Percentiles rank a stretch among this genome's conserved stretches.
Evolutionary conservation across 2,113 vertebrate genomes (phyloP).

Genomic region (Tupaia tana): DNA sequence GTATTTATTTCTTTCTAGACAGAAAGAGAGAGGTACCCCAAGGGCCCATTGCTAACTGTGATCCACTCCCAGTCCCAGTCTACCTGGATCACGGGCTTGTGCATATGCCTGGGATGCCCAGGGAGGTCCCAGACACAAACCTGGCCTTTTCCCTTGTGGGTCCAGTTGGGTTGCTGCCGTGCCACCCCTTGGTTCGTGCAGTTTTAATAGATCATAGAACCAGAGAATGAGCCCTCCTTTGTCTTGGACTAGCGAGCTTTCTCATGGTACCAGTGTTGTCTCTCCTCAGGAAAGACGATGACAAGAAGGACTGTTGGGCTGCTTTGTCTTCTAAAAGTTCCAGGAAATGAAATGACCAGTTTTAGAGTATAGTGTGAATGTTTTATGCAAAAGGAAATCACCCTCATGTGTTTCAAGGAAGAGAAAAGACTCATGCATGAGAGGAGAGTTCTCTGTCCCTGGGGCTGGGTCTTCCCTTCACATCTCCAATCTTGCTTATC

Average conservation of each 20-base stretch:
- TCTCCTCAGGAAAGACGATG: not conserved
- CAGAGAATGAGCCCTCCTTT: not conserved
- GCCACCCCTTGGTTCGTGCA: too few species aligned
- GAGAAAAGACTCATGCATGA: not conserved
- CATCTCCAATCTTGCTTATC: not conserved
- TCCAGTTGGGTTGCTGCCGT: too few species aligned
- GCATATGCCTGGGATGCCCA: too few species aligned
- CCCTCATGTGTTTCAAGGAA: not conserved
- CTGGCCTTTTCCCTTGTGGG: too few species aligned
- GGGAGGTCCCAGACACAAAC: too few species aligned
- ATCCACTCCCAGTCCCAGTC: too few species aligned
- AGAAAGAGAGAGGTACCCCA: too few species aligned
- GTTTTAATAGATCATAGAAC: not conserved
- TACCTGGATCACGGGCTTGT: too few species aligned
- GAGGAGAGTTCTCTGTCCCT: too few species aligned
- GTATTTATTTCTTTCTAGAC: too few species aligned
- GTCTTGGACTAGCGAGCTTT: not conserved
- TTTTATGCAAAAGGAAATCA: not conserved
- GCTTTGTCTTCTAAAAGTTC: not conserved
- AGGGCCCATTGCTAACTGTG: too few species aligned
- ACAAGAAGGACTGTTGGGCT: not conserved
- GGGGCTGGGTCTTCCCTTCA: not conserved
- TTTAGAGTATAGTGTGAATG: not conserved
- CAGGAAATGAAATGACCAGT: not conserved
- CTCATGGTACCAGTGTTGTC: not conserved